Percentiles rank a stretch among this genome's conserved stretches.
Evolutionary conservation across 1,140 invertebrate genomes (phyloP).

Genomic region (Hylyphantes graminicola): DNA sequence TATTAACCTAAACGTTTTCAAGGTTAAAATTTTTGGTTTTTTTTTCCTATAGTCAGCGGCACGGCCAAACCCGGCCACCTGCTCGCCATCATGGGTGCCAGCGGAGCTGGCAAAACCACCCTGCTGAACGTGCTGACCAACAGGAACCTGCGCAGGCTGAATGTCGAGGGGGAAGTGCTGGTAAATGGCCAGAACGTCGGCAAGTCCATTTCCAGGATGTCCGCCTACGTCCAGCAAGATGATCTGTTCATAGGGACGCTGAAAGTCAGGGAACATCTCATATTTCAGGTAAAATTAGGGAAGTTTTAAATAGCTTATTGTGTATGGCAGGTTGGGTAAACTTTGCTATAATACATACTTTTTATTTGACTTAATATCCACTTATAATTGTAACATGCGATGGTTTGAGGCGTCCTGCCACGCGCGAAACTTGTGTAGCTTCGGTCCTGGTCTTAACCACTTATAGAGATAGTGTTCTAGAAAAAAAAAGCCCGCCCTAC

Average conservation of each 20-base stretch:
- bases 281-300: constrained; percentile 80
- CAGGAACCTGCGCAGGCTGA: constrained; percentile 77
- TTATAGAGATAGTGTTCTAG: no score
- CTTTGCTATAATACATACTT: no score
- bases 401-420: no score
- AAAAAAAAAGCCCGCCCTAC: no score
- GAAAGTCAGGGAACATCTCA: constrained; percentile 90
- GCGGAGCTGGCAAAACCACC: constrained; percentile 96
- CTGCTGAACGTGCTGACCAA: constrained; percentile 91
- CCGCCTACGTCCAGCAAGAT: constrained; percentile 95
- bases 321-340: no score
- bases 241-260: constrained; percentile 93
- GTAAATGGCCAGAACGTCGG: constrained; percentile 77
- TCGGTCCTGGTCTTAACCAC: no score
- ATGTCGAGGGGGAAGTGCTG: constrained; percentile 76
- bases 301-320: no score
- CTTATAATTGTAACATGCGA: no score
- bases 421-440: no score
- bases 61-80: constrained; percentile 89
- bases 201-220: constrained; percentile 71
- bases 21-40: no score
- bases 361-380: no score
- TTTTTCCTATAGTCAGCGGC: constrained; percentile 78
- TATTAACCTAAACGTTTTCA: no score
- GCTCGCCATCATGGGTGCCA: constrained; percentile 92